Evolutionary conservation across 2,888 invertebrate species (phyloP), one percentile per base, ranked within the genome.

Genomic region (Drosophila parthenogenetica): DNA sequence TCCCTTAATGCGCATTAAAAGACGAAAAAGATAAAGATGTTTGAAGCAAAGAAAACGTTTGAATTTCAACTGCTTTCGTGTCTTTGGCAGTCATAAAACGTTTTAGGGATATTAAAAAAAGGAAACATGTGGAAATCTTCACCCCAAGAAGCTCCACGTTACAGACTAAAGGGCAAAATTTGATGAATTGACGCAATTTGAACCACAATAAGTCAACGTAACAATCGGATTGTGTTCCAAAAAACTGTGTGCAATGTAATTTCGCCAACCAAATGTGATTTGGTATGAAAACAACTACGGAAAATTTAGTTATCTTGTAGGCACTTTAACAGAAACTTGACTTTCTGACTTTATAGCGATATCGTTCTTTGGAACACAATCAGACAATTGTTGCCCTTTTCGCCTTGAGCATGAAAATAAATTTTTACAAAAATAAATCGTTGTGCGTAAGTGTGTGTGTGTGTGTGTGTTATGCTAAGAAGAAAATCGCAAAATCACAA

Each of bases 91-190:
- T 79, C 79, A 63, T 79, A 79, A 79, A 79, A 79, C 83, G 83
- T 79, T 79, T 79, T 79, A 79, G 66, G 80, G 76, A 79, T 82
- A 79, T 79, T 79, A 79, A 79, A 79, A 29, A 82, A 75, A 48
- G 63, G 68, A 80, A 79, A 69, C 79, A 74, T 74, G 69, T 58
- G 64, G 46, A 68, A 68, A 62, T 68, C 55, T 49, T 13, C 22
- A 37, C 37, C 48, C 54, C 29, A 22, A 13, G 61, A 17, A 19
- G 22, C 16, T 13, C 13, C 53, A 37, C 37, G 19, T 40, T 60
- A 60, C 46, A 43, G 54, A 63, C 16, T 61, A 61, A 72, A 55
- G 69, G 66, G 59, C 29, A 60, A 60, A 65, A 61, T 76, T 81
- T 78, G 78, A 78, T 78, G 78, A 78, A 78, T 78, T 81, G 78